Conservation (phyloP, 2,888 invertebrate species). For the Allolobophora icterica region DNA sequence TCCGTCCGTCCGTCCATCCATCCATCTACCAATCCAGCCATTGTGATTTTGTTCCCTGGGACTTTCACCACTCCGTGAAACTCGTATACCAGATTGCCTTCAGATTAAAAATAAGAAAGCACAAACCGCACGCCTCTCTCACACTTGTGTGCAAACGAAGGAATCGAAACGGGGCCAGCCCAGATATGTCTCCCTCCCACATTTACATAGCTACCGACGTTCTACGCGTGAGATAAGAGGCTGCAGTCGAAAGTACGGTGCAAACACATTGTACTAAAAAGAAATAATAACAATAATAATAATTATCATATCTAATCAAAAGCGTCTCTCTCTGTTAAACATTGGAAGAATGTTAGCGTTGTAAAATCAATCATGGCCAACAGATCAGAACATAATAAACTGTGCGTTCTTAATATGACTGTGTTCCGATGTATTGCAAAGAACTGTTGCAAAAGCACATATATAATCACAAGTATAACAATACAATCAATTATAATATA, state of each 20-base stretch:
- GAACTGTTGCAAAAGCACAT: background rate
- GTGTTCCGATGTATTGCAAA: slow-evolving; percentile 17
- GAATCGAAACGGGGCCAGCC: background rate
- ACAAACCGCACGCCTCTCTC: background rate
- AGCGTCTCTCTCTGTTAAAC: background rate
- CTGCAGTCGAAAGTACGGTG: background rate
- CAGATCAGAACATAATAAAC: background rate
- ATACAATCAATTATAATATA: slow-evolving; percentile 1
- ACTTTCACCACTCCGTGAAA: background rate
- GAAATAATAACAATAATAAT: background rate
- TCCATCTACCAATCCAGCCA: background rate
- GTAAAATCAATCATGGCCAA: background rate
- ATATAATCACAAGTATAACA: slow-evolving; percentile 7
- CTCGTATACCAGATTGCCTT: background rate
- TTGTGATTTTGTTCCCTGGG: background rate
- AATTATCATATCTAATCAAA: background rate
- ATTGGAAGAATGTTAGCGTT: background rate
- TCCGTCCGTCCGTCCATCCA: background rate
- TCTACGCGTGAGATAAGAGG: background rate
- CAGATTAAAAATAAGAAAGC: background rate
- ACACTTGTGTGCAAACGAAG: background rate
- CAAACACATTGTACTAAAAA: slow-evolving; percentile 5
- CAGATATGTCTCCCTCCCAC: too few species aligned
- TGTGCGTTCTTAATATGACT: too few species aligned
- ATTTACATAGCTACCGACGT: background rate